Base-by-base conservation (phyloP, 2,797 vertebrate species). In the Serranus cabrilla region DNA sequence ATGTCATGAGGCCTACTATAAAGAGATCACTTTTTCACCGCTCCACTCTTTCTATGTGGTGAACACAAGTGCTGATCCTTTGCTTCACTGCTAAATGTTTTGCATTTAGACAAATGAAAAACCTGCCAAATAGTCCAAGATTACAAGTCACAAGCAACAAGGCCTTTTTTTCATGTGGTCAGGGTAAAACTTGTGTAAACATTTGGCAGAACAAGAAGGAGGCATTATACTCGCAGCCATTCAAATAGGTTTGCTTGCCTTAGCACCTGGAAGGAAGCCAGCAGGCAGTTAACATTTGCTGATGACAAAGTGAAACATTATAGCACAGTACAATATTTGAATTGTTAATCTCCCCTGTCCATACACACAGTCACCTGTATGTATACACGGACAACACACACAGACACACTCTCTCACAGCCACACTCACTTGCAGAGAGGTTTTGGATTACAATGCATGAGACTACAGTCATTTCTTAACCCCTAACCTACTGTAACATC, bases 251-350 rank as follows among this genome's bases (percentile, higher is more conserved):
- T 81, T 84, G 88, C 85, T 87, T 84, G 82, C 76, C 86, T 83
- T 83, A 67, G 78, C 81, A 82, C 52, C 87, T 91, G 87, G 87
- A 90, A 71, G 25, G 43, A 64, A 45, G 89, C 90, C 87, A 90
- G 86, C 76, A 70, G 86, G 82, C 87, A 76, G 88, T 86, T 87
- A 83, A 86, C 84, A 81, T 90, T 88, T 84, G 80, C 84, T 89
- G 86, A 90, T 89, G 91, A 92, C 87, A 88, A 91, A 91, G 67
- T 91, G 84, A 91, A 93, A 91, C 89, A 84, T 87, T 91, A 89
- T 76, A 87, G 74, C 73, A 60, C 75, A 42, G 81, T 56, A 70
- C 87, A 91, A 81, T 89, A 85, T 91, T 89, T 91, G 87, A 89
- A 87, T 87, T 86, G 88, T 87, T 83, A 88, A 89, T 90, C 82